Base-by-base conservation (phyloP, 2,113 vertebrate genomes). In the Chaetodon auriga region DNA sequence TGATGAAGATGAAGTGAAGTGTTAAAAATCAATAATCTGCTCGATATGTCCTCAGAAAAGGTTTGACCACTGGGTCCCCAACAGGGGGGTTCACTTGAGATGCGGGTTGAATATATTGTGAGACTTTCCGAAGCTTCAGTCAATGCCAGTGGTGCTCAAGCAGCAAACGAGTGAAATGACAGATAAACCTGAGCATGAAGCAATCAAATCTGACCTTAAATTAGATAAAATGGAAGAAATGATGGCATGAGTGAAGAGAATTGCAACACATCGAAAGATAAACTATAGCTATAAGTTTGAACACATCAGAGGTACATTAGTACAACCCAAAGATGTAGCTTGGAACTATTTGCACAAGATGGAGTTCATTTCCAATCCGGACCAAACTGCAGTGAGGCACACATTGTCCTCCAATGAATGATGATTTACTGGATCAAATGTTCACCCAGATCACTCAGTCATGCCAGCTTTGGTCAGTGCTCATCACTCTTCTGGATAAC, bases 1-100 rank as follows among this genome's bases (percentile, higher is more conserved):
- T 93, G 93, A 94, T 94, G 89, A 94, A 93, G 93, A 94, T 92
- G 86, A 94, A 95, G 86, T 84, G 88, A 93, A 91, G 88, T 91
- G 90, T 87, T 92, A 83, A 90, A 95, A 94, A 95, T 94, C 94
- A 93, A 94, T 95, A 91, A 78, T 75, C 19, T 85, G 90, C 82
- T 94, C 85, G 46, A 93, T 92, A 92, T 68, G 75, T 87, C 89
- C 84, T 83, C 82, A 85, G 87, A 90, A 14, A 69, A 84, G 87
- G 83, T 69, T 90, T 89, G 85, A 89, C 85, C 84, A 89, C 73
- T 61, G 38, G 68, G 85, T 78, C 76, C 78, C 84, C 68, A 54
- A 81, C 57, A 23, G n/a, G 74, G 54, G 60, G 66, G 82, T 87
- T 85, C 48, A 79, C 87, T 80, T 72, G 63, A 79, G 54, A 91